Conservation (phyloP, 2,888 invertebrate species). For the Xestia c-nigrum region DNA sequence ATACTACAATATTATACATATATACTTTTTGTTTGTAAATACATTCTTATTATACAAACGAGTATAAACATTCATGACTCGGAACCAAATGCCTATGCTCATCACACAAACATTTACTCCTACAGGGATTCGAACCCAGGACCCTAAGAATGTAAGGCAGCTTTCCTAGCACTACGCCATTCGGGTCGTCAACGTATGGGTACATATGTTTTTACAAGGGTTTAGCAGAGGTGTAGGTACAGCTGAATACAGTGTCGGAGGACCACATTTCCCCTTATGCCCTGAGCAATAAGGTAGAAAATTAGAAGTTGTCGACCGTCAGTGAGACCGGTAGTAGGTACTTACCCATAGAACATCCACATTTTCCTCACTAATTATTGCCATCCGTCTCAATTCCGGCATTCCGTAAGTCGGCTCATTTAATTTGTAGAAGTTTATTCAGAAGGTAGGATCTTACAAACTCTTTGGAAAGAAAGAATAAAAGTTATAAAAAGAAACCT, state of each 20-base stretch:
- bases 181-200: too few relatives aligned
- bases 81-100: too few relatives aligned
- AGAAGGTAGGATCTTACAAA: conserved; percentile 8
- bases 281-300: neutral
- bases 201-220: neutral
- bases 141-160: too few relatives aligned
- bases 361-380: neutral
- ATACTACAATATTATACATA: too few relatives aligned
- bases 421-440: conserved; percentile 15
- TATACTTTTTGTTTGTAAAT: too few relatives aligned
- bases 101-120: too few relatives aligned
- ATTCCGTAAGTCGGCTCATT: neutral
- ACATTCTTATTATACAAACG: too few relatives aligned
- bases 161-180: too few relatives aligned
- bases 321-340: too few relatives aligned
- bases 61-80: too few relatives aligned
- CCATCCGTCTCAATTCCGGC: neutral
- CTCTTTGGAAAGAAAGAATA: conserved; percentile 9
- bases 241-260: neutral
- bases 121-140: too few relatives aligned
- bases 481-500: conserved; percentile 14
- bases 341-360: too few relatives aligned
- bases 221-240: neutral
- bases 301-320: neutral
- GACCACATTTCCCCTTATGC: neutral